phyloP scores from a whole-genome alignment of 1,140 invertebrate genomes.

The Neodiprion fabricii region DNA sequence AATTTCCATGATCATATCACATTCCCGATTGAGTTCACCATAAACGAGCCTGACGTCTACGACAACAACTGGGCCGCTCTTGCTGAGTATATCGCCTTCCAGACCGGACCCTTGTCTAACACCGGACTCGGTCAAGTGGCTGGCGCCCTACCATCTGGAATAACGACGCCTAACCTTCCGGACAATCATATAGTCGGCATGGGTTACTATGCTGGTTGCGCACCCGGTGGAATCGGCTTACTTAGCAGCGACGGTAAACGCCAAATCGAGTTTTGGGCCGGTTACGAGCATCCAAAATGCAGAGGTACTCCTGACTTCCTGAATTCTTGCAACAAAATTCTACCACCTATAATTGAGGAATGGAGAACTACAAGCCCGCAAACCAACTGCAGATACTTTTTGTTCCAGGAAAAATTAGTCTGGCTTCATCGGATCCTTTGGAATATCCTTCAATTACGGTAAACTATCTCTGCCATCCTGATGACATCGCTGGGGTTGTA shows the following conservation, averaged over 20 bases:
- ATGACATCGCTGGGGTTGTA: conserved; percentile 54
- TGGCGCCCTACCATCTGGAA: conserved; percentile 65
- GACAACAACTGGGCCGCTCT: conserved; percentile 24
- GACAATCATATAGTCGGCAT: conserved; percentile 60
- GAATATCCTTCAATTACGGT: conserved; percentile 67
- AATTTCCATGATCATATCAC: conserved; percentile 75
- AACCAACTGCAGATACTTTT: too few relatives aligned
- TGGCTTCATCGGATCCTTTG: conserved; percentile 53
- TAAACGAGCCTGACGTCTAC: conserved; percentile 15
- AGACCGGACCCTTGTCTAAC: conserved; percentile 78
- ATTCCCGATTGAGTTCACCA: conserved; percentile 37
- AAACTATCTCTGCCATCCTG: conserved; percentile 60
- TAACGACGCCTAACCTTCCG: conserved; percentile 59
- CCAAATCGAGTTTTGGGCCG: conserved; percentile 64
- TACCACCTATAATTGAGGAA: too few relatives aligned
- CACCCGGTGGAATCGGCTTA: conserved; percentile 42
- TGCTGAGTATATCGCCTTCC: conserved; percentile 54
- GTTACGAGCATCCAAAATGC: conserved; percentile 76
- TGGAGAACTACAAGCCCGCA: too few relatives aligned
- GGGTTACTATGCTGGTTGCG: conserved; percentile 53
- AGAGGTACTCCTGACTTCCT: conserved; percentile 65
- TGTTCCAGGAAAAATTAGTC: too few relatives aligned
- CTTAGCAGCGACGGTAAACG: conserved; percentile 45
- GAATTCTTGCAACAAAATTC: not conserved
- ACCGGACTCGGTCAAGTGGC: conserved; percentile 72